Evolutionary conservation across 2,113 vertebrate species (phyloP).

Genomic region (Triplophysa rosa): DNA sequence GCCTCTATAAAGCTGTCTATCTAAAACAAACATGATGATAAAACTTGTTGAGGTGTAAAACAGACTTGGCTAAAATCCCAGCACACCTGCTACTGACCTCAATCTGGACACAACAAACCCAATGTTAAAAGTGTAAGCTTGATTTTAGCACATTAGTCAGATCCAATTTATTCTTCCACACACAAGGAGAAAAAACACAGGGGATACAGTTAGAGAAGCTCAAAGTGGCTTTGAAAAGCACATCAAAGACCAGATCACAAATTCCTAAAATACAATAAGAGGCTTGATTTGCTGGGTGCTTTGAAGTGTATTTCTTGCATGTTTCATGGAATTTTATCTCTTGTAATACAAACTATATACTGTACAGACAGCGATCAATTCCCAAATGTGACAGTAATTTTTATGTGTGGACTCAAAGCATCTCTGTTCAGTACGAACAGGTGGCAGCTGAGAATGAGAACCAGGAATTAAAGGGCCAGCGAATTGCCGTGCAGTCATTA

Average conservation of each 20-base stretch:
- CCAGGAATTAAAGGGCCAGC: not conserved
- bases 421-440: constrained; percentile 26
- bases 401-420: constrained; percentile 8
- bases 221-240: constrained; percentile 69
- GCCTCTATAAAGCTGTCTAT: not conserved
- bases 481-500: not conserved
- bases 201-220: constrained; percentile 52
- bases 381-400: constrained; percentile 44
- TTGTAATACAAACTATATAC: constrained; percentile 60
- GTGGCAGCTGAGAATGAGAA: constrained; percentile 29
- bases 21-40: not conserved
- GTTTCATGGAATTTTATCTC: constrained; percentile 58
- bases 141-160: constrained; percentile 41
- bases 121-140: constrained; percentile 24
- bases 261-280: constrained; percentile 63
- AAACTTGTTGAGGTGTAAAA: not conserved
- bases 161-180: constrained; percentile 60
- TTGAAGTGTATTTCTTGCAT: constrained; percentile 70
- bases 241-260: constrained; percentile 71
- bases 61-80: constrained; percentile 4
- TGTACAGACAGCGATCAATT: constrained; percentile 39
- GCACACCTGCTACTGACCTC: constrained; percentile 12
- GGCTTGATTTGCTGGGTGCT: constrained; percentile 61
- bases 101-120: not conserved
- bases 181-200: constrained; percentile 47